Conservation (phyloP, 2,888 invertebrate species). For the Adelphocoris suturalis region DNA sequence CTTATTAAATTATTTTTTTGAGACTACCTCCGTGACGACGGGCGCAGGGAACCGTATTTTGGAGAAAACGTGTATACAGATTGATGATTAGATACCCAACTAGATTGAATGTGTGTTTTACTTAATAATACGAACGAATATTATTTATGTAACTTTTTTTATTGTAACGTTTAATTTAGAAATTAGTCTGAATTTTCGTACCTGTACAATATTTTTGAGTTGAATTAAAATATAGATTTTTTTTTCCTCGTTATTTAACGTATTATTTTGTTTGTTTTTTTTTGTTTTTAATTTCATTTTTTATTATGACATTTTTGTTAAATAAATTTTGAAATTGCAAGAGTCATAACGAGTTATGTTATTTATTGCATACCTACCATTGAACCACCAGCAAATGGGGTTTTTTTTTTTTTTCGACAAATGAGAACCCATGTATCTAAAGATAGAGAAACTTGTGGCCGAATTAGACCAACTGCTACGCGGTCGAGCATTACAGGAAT, state of each 20-base stretch:
- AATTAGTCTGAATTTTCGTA: conserved; percentile 55
- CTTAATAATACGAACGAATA: conserved; percentile 41
- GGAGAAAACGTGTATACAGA: conserved; percentile 31
- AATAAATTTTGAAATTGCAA: conserved; percentile 44
- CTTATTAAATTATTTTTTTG: conserved; percentile 50
- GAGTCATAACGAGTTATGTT: background rate
- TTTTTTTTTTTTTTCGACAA: too few relatives aligned
- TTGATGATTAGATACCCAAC: background rate
- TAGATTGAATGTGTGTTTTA: conserved; percentile 52
- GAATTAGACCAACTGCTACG: too few relatives aligned
- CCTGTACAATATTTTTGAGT: conserved; percentile 46
- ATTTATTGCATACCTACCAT: background rate
- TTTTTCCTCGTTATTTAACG: conserved; percentile 14
- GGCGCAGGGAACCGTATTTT: conserved; percentile 2
- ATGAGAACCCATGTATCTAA: too few relatives aligned
- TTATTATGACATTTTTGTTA: conserved; percentile 51
- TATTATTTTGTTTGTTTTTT: background rate
- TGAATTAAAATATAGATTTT: background rate
- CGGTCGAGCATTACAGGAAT: too few relatives aligned
- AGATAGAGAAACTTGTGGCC: too few relatives aligned
- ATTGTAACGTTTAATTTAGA: conserved; percentile 2
- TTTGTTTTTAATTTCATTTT: background rate
- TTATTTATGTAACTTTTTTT: conserved; percentile 51
- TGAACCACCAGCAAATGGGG: too few relatives aligned
- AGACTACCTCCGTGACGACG: conserved; percentile 45